Percentiles rank a stretch among this genome's conserved stretches.
phyloP scores from a whole-genome alignment of 2,888 invertebrate genomes.

The Oeneis ivallda region DNA sequence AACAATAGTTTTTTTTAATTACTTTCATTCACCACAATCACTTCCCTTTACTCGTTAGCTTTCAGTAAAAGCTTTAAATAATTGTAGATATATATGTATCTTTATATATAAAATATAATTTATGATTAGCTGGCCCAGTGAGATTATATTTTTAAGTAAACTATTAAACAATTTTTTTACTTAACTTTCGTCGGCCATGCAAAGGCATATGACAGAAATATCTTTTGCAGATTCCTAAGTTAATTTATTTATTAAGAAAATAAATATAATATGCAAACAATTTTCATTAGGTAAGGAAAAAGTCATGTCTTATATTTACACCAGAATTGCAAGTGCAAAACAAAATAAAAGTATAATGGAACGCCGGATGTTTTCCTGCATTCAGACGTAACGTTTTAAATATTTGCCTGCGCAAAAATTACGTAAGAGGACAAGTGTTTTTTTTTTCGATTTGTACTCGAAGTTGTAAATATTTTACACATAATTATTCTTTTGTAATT shows the following conservation, averaged over 20 bases:
- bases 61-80: slow-evolving; percentile 53
- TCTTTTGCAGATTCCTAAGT: slow-evolving; percentile 17
- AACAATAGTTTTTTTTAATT: slow-evolving; percentile 21
- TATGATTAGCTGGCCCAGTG: slow-evolving; percentile 63
- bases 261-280: slow-evolving; percentile 5
- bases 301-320: not conserved
- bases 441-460: slow-evolving; percentile 51
- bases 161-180: slow-evolving; percentile 16
- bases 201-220: slow-evolving; percentile 13
- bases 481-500: slow-evolving; percentile 67
- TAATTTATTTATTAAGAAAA: slow-evolving; percentile 25
- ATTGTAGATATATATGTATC: slow-evolving; percentile 45
- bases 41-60: slow-evolving; percentile 20
- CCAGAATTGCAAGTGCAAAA: slow-evolving; percentile 12
- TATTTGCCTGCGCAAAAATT: slow-evolving; percentile 9
- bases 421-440: not conserved
- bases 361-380: not conserved
- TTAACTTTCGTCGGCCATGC: slow-evolving; percentile 5
- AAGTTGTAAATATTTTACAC: slow-evolving; percentile 80
- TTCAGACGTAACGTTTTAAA: not conserved
- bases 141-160: slow-evolving; percentile 54
- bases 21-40: slow-evolving; percentile 30
- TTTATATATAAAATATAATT: slow-evolving; percentile 39
- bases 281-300: slow-evolving; percentile 1
- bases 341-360: not conserved